Conservation (phyloP, 2,113 vertebrate genomes). For the Grammatotria lemairii region DNA sequence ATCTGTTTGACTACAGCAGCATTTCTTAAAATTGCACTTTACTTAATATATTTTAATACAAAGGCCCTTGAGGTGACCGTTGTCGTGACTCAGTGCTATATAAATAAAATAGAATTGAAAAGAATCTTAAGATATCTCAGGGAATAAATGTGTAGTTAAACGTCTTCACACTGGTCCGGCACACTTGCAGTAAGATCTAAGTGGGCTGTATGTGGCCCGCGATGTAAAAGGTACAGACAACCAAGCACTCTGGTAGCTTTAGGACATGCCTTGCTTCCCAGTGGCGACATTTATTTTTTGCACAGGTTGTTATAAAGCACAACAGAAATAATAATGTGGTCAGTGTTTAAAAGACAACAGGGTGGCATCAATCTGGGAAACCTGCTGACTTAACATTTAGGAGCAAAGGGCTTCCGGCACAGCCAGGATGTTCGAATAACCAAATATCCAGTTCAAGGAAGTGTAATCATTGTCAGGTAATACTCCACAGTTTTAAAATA, state of each 20-base stretch:
- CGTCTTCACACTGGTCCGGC: not conserved
- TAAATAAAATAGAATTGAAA: not conserved
- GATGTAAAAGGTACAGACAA: not conserved
- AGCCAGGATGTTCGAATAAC: not conserved
- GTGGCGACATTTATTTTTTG: not conserved
- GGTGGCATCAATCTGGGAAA: not conserved
- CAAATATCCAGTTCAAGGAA: not conserved
- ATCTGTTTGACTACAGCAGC: not conserved
- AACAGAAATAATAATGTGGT: not conserved
- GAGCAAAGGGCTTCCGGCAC: not conserved
- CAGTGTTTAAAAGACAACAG: not conserved
- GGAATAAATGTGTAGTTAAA: not conserved
- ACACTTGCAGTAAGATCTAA: not conserved
- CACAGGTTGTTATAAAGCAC: not conserved
- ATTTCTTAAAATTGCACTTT: not conserved
- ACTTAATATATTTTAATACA: not conserved
- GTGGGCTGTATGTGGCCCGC: fast-evolving
- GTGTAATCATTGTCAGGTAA: not conserved
- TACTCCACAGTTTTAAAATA: not conserved
- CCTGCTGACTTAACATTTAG: not conserved
- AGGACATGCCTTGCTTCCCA: not conserved
- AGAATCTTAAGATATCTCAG: not conserved
- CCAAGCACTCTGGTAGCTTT: not conserved
- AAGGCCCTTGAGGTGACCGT: not conserved
- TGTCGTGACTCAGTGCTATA: not conserved